Evolutionary conservation across 2,113 vertebrate species (phyloP).

Genomic region (Cichladusa arquata): DNA sequence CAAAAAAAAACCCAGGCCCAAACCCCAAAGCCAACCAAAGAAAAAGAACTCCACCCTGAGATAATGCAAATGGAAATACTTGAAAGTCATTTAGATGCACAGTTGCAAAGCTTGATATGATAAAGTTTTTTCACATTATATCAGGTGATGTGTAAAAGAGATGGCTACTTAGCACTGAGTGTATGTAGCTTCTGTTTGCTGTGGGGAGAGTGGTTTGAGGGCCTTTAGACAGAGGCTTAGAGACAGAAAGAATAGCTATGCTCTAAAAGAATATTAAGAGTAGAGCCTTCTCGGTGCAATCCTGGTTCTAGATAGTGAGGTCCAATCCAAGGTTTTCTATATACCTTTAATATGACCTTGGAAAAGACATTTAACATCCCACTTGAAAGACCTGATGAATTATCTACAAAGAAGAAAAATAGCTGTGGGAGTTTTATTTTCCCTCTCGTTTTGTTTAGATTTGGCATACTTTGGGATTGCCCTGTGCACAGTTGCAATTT

Average conservation of each 20-base stretch:
- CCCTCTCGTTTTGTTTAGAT: neutral
- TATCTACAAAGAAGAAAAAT: neutral
- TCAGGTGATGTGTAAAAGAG: neutral
- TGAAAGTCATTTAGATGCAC: neutral
- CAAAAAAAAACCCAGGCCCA: neutral
- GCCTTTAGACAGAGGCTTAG: neutral
- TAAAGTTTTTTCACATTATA: neutral
- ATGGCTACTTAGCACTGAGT: neutral
- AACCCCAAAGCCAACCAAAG: neutral
- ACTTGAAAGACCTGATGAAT: neutral
- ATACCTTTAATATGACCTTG: neutral
- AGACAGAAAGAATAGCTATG: neutral
- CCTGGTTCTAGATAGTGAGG: neutral
- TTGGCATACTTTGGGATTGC: neutral
- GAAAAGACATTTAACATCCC: neutral
- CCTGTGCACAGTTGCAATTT: neutral
- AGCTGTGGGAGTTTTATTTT: rapidly evolving
- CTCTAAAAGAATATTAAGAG: neutral
- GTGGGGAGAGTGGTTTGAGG: neutral
- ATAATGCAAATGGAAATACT: neutral
- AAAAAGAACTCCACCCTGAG: neutral
- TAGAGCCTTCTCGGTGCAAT: neutral
- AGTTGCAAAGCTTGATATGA: neutral
- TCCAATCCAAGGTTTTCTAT: neutral
- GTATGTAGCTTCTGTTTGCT: neutral